phyloP scores from a whole-genome alignment of 1,140 invertebrate species.

The Kradibia gibbosae region DNA sequence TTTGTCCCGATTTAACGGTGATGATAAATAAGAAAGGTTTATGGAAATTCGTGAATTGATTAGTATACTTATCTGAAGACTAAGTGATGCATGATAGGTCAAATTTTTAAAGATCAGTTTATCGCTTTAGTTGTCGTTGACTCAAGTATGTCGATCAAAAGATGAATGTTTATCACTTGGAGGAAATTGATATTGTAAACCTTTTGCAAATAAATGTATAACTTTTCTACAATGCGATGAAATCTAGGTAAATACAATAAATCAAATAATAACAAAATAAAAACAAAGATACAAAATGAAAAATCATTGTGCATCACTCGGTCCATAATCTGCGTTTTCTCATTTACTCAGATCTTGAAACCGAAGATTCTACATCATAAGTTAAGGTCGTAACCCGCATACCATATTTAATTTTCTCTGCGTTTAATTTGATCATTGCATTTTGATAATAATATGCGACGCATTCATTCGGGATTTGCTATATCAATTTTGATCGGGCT shows the following conservation, averaged over 20 bases:
- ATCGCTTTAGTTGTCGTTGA: not conserved
- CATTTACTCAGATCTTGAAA: not conserved
- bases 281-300: not conserved
- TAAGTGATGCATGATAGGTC: slow-evolving; percentile 24
- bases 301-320: slow-evolving; percentile 19
- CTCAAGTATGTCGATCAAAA: not conserved
- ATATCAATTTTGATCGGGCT: not conserved
- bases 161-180: not conserved
- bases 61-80: not conserved
- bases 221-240: slow-evolving; percentile 2
- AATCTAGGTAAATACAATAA: not conserved
- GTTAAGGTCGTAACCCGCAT: not conserved
- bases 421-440: not conserved
- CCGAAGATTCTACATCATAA: not conserved
- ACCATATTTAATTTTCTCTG: slow-evolving; percentile 25
- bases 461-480: slow-evolving; percentile 17
- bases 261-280: not conserved
- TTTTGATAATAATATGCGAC: not conserved
- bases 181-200: not conserved
- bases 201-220: slow-evolving; percentile 18
- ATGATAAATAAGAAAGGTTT: slow-evolving; percentile 24
- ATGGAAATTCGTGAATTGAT: slow-evolving; percentile 15
- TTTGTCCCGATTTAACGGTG: not conserved
- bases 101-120: slow-evolving; percentile 6
- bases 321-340: slow-evolving; percentile 28